Base-by-base conservation (phyloP, 64 coral and sea anemone genomes). In the Pachyseris speciosa region DNA sequence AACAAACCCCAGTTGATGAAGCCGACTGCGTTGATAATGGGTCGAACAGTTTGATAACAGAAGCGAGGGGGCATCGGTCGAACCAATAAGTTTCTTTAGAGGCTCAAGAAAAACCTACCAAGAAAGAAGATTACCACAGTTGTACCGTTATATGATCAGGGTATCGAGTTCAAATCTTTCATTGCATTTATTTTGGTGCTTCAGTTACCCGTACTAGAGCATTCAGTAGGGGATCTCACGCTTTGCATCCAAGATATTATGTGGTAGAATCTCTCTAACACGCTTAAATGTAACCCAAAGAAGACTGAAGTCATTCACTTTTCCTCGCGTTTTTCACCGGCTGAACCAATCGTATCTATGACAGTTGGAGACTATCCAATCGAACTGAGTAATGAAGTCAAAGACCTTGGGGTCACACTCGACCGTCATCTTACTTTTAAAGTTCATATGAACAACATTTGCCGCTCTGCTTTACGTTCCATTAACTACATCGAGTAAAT, bases 61-160 rank as follows among this genome's bases (percentile, higher is more conserved):
- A 86, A 94, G 74, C 13, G 30, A 58, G 19, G 74, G 83, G 22
- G 91, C 83, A 24, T 83, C 74, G 4, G 71, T n/a, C 29, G 80
- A 87, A 30, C 95, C 95, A 83, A 98, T 31, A 53, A 53, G 78
- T 51, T 64, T 84, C 40, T 78, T 84, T 22, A 98, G 17, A 36
- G 95, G 95, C 45, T 98, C 89, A 33, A 94, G 74, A 57, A 98
- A 98, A 63, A 92, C 79, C 90, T 92, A 49, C 37, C 33, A 26
- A 64, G 72, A 84, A 39, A 39, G 33, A 70, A 37, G 39, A 4
- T 9, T 15, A n/a, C n/a, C n/a, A n/a, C n/a, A n/a, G n/a, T n/a
- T n/a, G n/a, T n/a, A n/a, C n/a, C n/a, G n/a, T n/a, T n/a, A n/a
- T n/a, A n/a, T n/a, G n/a, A n/a, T n/a, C n/a, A n/a, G n/a, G n/a